Evolutionary conservation across 2,888 invertebrate species (phyloP), one percentile per base, ranked within the genome.

Genomic region (Ichneumoninae sp.): DNA sequence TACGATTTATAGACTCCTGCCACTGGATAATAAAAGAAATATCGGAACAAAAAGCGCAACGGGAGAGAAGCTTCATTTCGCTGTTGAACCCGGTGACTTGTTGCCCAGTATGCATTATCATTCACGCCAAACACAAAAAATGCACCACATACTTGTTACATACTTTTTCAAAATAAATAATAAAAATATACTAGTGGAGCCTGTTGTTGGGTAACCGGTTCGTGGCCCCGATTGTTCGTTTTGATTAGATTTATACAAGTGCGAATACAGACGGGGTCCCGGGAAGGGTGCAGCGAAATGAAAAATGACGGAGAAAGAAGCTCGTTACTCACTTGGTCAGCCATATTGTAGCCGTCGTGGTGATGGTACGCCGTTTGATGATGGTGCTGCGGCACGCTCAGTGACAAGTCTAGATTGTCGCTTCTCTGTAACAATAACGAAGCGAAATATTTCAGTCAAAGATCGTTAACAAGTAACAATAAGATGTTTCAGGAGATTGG

Each of bases 331-430:
- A 97, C 97, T 96, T 97, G 97, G 94, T 97, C 97, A 93, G 96
- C 95, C 96, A 96, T 96, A 94, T 95, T 96, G 96, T 96, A 96
- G 90, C 96, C 95, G 95, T 95, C 96, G 90, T 92, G 93, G 94
- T 96, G 95, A 91, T 96, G 95, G 91, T 95, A 95, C 93, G 95
- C 95, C 69, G 89, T 87, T 76, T 91, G 91, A 84, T 91, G 91
- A 86, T 92, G 91, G 86, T 94, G 94, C 93, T 96, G 96, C 91
- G 96, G 95, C 93, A 96, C 96, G 94, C 96, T 96, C 93, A 96
- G 94, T 89, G 96, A 95, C 92, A 96, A 95, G 93, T 96, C 96
- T 93, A 97, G 95, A 94, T 95, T 96, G 95, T 97, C 96, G 94
- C 96, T 95, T 95, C 96, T 95, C 96, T 96, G 96, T 81, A 96